phyloP scores from a whole-genome alignment of 2,888 invertebrate species.

The Lycophotia porphyrea region DNA sequence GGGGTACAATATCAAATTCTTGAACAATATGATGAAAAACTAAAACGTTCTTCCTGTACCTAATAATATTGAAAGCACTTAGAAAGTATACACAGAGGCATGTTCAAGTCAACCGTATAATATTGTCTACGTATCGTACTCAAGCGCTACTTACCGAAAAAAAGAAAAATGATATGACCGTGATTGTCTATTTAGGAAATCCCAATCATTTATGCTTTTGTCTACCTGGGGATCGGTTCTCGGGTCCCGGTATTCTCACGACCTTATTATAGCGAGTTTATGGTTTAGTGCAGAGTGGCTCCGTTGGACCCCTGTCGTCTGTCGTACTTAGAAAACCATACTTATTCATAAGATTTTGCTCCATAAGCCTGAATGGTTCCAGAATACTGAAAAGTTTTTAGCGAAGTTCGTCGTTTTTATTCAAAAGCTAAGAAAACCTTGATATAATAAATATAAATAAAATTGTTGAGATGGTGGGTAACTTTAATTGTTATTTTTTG shows the following conservation, averaged over 20 bases:
- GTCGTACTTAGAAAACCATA: constrained; percentile 29
- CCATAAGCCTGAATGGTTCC: constrained; percentile 15
- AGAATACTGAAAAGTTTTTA: constrained; percentile 22
- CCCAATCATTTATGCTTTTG: constrained; percentile 44
- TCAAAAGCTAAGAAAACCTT: constrained; percentile 11
- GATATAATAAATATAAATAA: neutral
- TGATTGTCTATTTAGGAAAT: constrained; percentile 45
- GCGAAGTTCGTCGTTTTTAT: neutral
- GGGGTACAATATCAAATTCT: constrained; percentile 68
- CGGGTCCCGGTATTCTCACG: constrained; percentile 27
- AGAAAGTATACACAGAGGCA: constrained; percentile 14
- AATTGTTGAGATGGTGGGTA: neutral
- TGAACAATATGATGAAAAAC: constrained; percentile 20
- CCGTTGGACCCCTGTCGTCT: constrained; percentile 20
- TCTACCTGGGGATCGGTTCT: constrained; percentile 39
- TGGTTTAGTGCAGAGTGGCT: constrained; percentile 49
- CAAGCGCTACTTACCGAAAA: constrained; percentile 26
- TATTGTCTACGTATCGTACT: constrained; percentile 17
- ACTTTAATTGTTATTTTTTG: constrained; percentile 22
- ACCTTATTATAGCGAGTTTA: constrained; percentile 47
- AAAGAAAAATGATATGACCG: constrained; percentile 39
- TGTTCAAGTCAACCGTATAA: constrained; percentile 25
- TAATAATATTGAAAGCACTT: constrained; percentile 33
- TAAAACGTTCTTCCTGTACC: neutral
- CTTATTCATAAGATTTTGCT: constrained; percentile 30